These are phyloP conservation scores for Chiloscyllium plagiosum DNA, from an alignment of 2,113 vertebrate genomes.

Conservation along the genomic window DNA sequence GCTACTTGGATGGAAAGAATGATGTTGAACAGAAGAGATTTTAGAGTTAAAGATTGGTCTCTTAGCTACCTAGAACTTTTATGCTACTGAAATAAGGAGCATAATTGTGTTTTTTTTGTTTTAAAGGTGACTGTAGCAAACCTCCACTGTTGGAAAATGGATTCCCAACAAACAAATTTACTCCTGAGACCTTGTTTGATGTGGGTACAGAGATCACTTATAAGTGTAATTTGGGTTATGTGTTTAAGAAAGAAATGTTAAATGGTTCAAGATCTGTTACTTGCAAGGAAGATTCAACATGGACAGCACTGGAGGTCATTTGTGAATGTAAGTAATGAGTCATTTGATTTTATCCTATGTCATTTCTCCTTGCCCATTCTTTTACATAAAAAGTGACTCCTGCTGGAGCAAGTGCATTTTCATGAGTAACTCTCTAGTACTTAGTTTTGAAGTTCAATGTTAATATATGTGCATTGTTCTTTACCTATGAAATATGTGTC, in stretches of 20 bases:
- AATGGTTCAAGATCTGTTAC: not conserved
- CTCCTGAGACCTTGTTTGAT: not conserved
- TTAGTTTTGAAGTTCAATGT: not conserved
- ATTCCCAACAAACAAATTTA: not conserved
- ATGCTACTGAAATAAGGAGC: not conserved
- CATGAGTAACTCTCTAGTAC: not conserved
- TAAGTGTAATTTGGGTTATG: not conserved
- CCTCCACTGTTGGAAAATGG: slow-evolving; percentile 14
- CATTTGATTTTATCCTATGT: not conserved
- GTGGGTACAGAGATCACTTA: not conserved
- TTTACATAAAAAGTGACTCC: not conserved
- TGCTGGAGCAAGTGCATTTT: not conserved
- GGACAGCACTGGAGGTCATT: not conserved
- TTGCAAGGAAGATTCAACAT: not conserved
- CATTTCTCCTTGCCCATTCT: not conserved
- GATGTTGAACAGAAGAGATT: not conserved
- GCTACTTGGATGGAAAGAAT: not conserved
- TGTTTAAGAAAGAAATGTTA: not conserved
- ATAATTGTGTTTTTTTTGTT: not conserved
- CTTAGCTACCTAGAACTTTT: not conserved
- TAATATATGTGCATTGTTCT: not conserved
- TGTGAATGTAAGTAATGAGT: slow-evolving; percentile 22
- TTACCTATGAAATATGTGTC: not conserved
- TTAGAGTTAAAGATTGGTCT: not conserved
- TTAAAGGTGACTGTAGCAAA: not conserved